Evolutionary conservation across 2,888 invertebrate genomes (phyloP).

Genomic region (Drosophila macrospina): DNA sequence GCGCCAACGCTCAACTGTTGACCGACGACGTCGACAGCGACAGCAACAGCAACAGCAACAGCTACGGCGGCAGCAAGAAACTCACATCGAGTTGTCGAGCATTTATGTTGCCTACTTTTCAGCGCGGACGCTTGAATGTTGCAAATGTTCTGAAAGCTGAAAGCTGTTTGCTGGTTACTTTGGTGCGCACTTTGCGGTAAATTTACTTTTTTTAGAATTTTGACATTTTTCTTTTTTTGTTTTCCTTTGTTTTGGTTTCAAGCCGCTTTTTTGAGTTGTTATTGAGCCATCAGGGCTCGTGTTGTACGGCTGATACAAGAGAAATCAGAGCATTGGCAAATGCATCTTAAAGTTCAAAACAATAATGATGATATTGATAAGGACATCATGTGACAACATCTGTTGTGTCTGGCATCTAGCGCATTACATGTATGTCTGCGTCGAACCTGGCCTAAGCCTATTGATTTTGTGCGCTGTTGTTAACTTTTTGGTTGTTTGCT

Average conservation of each 20-base stretch:
- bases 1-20: constrained; percentile 49
- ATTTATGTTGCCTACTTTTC: constrained; percentile 68
- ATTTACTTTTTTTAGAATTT: constrained; percentile 30
- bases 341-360: constrained; percentile 36
- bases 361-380: constrained; percentile 26
- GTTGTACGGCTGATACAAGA: constrained; percentile 5
- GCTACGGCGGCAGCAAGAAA: constrained; percentile 24
- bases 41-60: constrained; percentile 16
- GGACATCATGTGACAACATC: constrained; percentile 20
- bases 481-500: constrained; percentile 20
- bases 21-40: constrained; percentile 28
- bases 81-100: constrained; percentile 15
- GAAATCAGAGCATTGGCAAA: background rate
- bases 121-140: constrained; percentile 46
- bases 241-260: constrained; percentile 6
- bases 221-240: constrained; percentile 2
- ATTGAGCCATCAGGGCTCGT: constrained; percentile 38
- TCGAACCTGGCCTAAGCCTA: constrained; percentile 16
- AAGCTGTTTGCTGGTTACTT: constrained; percentile 36
- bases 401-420: constrained; percentile 17
- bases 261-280: constrained; percentile 18
- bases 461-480: constrained; percentile 32
- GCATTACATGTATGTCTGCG: background rate
- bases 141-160: constrained; percentile 21
- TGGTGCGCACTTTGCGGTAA: constrained; percentile 50